Evolutionary conservation across 2,888 invertebrate genomes (phyloP).

Genomic region (Hydroisotoma schaefferi): DNA sequence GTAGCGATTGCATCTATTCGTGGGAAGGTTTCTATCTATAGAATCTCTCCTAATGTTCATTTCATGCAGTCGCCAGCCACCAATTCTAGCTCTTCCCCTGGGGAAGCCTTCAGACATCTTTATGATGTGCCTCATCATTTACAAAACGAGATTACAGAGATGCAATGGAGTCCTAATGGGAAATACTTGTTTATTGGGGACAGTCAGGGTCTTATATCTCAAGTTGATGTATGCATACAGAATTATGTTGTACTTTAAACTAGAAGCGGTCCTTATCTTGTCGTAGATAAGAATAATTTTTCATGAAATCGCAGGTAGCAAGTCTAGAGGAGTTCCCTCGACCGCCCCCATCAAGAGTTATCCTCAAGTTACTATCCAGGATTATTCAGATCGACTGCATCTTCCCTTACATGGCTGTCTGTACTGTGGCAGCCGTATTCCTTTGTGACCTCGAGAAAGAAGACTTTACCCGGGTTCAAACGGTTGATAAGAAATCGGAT

Average conservation of each 20-base stretch:
- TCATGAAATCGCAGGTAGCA: constrained; percentile 33
- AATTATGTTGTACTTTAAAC: background rate
- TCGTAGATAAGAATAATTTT: constrained; percentile 7
- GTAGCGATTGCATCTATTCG: constrained; percentile 43
- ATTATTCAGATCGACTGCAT: constrained; percentile 44
- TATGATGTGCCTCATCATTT: constrained; percentile 41
- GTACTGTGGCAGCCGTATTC: constrained; percentile 35
- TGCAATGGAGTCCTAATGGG: constrained; percentile 47
- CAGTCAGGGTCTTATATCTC: constrained; percentile 43
- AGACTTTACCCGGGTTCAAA: constrained; percentile 40
- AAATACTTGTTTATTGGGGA: constrained; percentile 46
- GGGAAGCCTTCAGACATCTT: constrained; percentile 34
- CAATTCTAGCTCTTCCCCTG: constrained; percentile 12
- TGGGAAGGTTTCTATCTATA: constrained; percentile 43
- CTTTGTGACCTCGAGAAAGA: constrained; percentile 47
- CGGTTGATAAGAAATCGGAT: constrained; percentile 20
- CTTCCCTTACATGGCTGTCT: constrained; percentile 45
- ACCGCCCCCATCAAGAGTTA: constrained; percentile 39
- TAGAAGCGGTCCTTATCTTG: too few relatives aligned
- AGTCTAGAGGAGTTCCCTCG: constrained; percentile 43
- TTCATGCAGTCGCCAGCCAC: constrained; percentile 19
- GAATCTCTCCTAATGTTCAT: constrained; percentile 33
- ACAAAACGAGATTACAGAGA: constrained; percentile 44
- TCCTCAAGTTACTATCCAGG: constrained; percentile 39
- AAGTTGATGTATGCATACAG: constrained; percentile 36